Evolutionary conservation across 2,113 vertebrate species (phyloP), one percentile per base, ranked within the genome.

Genomic region (Abramis brama): DNA sequence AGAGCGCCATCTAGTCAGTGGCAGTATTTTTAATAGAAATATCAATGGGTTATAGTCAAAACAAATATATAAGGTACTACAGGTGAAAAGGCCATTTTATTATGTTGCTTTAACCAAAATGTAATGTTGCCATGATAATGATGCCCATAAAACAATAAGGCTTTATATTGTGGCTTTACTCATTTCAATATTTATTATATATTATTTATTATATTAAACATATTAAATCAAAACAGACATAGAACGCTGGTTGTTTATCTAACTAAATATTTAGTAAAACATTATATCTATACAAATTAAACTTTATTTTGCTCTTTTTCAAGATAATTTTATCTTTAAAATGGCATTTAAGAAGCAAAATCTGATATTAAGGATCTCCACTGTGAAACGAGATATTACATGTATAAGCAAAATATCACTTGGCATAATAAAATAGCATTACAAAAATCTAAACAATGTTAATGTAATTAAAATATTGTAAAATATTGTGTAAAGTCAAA

Each of bases 1-100:
- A 85, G 25, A 66, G 84, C 74, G 87, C 87, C 84, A 86, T 88
- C 87, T 88, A 85, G 86, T 84, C 80, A 59, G 21, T 21, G 15
- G 17, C 30, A 19, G 9, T 43, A 71, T 71, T 71, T 43, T 43
- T 5, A 5, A 70, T 39, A 71, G 4, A 9, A 71, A 19, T 23
- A 71, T 12, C 39, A 36, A 21, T 23, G 21, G 19, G 19, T 43
- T 43, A 43, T 23, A 71, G 21, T 39, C 68, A 7, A 17, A 66
- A 9, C 43, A 50, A 52, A 52, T 43, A 9, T 43, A 9, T 43
- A 43, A 43, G 30, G 15, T 68, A 9, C 15, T 68, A 19, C 2
- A 68, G 2, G 64, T 66, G 27, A 33, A 66, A 66, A 15, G 6
- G 13, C 6, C 1, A 17, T 33, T 68, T 68, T 68, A 17, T 50